Conservation (phyloP, 2,113 vertebrate species). For the Ameiurus melas region DNA sequence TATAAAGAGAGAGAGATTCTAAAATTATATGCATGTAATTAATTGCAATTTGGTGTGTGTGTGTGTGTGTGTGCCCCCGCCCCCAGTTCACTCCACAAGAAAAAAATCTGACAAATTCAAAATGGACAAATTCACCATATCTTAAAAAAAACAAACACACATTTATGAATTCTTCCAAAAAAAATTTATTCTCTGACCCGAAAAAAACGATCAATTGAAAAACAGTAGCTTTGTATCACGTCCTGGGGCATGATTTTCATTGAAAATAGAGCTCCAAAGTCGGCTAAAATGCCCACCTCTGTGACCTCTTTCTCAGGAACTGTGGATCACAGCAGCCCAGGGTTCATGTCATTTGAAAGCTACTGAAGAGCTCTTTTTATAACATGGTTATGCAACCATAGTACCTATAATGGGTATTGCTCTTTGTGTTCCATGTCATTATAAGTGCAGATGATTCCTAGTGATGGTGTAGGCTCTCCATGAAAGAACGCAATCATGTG, state of each 20-base stretch:
- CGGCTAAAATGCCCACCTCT: background rate
- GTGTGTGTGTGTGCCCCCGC: no score
- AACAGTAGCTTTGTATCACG: background rate
- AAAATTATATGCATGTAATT: no score
- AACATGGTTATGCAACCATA: background rate
- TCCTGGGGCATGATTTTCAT: background rate
- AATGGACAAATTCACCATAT: background rate
- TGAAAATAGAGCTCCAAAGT: background rate
- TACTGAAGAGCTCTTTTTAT: background rate
- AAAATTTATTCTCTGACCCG: background rate
- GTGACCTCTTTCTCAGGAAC: background rate
- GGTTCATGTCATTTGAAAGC: background rate
- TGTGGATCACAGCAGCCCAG: background rate
- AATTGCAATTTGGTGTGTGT: no score
- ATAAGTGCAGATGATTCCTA: background rate
- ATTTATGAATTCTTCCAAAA: background rate
- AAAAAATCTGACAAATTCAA: no score
- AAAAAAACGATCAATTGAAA: background rate
- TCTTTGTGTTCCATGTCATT: background rate
- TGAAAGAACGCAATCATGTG: no score
- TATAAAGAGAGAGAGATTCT: no score
- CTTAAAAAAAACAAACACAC: background rate
- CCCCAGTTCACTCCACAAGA: no score
- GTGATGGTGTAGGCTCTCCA: no score
- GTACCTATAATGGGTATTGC: background rate